Evolutionary conservation across 2,797 vertebrate genomes (phyloP).

Genomic region (Poecilia velifera): DNA sequence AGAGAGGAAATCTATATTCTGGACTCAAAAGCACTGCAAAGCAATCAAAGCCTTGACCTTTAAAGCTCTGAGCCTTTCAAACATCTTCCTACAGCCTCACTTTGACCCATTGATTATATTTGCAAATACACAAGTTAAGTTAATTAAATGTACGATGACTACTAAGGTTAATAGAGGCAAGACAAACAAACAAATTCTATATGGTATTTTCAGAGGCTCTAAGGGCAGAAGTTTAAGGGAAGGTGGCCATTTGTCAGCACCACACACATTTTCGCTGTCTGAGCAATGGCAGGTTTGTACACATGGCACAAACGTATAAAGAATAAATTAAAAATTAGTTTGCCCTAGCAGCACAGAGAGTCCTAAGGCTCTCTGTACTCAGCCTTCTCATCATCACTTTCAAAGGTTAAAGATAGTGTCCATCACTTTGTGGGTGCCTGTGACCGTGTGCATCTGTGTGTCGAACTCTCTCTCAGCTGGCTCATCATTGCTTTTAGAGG

Average conservation of each 20-base stretch:
- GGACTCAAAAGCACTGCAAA: slow-evolving; percentile 21
- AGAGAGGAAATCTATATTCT: slow-evolving; percentile 28
- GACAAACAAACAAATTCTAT: slow-evolving; percentile 14
- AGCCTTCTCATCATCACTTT: slow-evolving; percentile 66
- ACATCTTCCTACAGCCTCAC: slow-evolving; percentile 5
- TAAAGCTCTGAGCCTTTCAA: slow-evolving; percentile 21
- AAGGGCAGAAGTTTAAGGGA: slow-evolving; percentile 10
- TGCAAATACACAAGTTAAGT: slow-evolving; percentile 27
- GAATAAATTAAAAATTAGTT: slow-evolving; percentile 36
- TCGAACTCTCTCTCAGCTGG: slow-evolving; percentile 34
- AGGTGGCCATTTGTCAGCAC: slow-evolving; percentile 15
- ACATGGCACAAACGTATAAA: slow-evolving; percentile 32
- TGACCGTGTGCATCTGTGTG: slow-evolving; percentile 4
- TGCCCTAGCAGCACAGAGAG: slow-evolving; percentile 31
- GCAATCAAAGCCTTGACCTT: slow-evolving; percentile 47
- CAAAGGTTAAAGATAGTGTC: slow-evolving; percentile 71
- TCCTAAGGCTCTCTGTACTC: slow-evolving; percentile 51
- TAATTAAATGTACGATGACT: slow-evolving; percentile 18
- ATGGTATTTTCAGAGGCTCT: slow-evolving; percentile 9
- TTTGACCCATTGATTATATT: slow-evolving; percentile 31
- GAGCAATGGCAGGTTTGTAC: slow-evolving; percentile 14
- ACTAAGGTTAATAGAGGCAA: slow-evolving; percentile 17
- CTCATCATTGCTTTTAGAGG: slow-evolving; percentile 65
- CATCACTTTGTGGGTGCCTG: slow-evolving; percentile 30
- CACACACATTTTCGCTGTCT: slow-evolving; percentile 7